These are phyloP conservation scores for Parauchenoglanis punctatus DNA, from an alignment of 2,797 vertebrate genomes.

Conservation along the genomic window DNA sequence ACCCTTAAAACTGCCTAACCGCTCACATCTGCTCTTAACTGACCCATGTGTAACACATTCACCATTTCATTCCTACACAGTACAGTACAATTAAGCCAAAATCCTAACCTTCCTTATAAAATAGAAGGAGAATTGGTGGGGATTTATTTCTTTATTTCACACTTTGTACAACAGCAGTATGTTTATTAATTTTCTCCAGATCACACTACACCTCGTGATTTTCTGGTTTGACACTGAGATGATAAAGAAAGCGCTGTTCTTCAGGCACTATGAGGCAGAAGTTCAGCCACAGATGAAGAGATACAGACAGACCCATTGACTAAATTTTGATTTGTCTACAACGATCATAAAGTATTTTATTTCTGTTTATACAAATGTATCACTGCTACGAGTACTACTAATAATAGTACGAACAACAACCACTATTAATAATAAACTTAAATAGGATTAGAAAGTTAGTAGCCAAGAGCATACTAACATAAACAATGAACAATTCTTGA, in stretches of 20 bases:
- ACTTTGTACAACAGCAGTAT: not conserved
- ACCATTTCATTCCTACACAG: not conserved
- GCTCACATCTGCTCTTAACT: not conserved
- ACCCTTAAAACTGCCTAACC: not conserved
- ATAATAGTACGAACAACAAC: not conserved
- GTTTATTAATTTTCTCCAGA: not conserved
- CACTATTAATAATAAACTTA: not conserved
- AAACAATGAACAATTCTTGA: not conserved
- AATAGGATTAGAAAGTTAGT: not conserved
- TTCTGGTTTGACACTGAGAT: not conserved
- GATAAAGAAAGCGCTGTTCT: slow-evolving; percentile 39
- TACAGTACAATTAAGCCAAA: not conserved
- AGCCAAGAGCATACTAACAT: not conserved
- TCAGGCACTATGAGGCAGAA: not conserved
- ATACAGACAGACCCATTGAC: not conserved
- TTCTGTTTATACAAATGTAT: not conserved
- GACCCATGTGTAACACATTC: not conserved
- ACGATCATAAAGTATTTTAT: not conserved
- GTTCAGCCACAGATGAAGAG: not conserved
- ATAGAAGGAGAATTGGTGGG: not conserved
- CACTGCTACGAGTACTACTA: not conserved
- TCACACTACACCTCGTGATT: slow-evolving; percentile 40
- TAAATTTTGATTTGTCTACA: not conserved
- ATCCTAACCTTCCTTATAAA: not conserved
- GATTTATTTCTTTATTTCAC: not conserved